Percentiles rank a stretch among this genome's conserved stretches.
Evolutionary conservation across 2,113 vertebrate species (phyloP).

Genomic region (western clawed frog (Xenopus tropicalis)): UCB_Xtro_10.0 CM004445.2:23655501-23656000

Average conservation of each 20-base stretch:
- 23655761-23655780: not conserved
- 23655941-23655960: slow-evolving; percentile 12
- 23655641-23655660: no score
- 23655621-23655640: no score
- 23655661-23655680: no score
- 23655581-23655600: no score
- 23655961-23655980: not conserved
- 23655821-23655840: slow-evolving; percentile 30
- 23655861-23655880: slow-evolving; percentile 26
- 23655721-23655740: not conserved
- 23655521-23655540: no score
- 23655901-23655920: slow-evolving; percentile 8
- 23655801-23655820: slow-evolving; percentile 1
- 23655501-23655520: no score
- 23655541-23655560: no score
- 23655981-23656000: slow-evolving; percentile 19
- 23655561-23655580: no score
- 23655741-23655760: no score
- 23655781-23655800: not conserved
- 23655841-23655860: slow-evolving; percentile 34
- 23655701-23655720: no score
- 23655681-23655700: no score
- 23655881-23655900: slow-evolving; percentile 29
- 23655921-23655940: slow-evolving; percentile 33
- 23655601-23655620: no score